These are phyloP conservation scores for Apantesis nais DNA, from an alignment of 2,888 invertebrate genomes.

Conservation along the genomic window DNA sequence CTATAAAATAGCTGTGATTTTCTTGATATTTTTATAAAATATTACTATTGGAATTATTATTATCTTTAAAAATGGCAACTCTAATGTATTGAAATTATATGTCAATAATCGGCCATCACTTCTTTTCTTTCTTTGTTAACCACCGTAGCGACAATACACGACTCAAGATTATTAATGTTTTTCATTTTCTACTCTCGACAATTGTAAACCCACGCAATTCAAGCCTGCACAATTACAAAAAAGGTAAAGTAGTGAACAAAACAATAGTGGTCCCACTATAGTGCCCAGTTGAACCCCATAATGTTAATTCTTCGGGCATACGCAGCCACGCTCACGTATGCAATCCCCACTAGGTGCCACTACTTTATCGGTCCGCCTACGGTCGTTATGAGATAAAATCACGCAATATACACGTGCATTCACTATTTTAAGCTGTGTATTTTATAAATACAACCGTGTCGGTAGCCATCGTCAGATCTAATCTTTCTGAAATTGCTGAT, in stretches of 20 bases:
- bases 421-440: constrained; percentile 14
- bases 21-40: not conserved
- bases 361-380: constrained; percentile 34
- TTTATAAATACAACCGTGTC: constrained; percentile 19
- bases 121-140: no score
- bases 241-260: constrained; percentile 20
- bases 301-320: constrained; percentile 23
- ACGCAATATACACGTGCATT: constrained; percentile 38
- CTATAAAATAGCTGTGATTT: not conserved
- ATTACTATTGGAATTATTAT: no score
- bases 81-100: no score
- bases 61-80: no score
- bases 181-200: no score
- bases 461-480: constrained; percentile 23
- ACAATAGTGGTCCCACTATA: constrained; percentile 24
- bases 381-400: constrained; percentile 28
- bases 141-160: no score
- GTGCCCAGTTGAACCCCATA: constrained; percentile 23
- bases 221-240: no score
- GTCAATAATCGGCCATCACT: no score
- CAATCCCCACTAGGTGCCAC: constrained; percentile 34
- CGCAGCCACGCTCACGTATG: constrained; percentile 44
- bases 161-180: no score
- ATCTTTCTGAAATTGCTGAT: constrained; percentile 3
- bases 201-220: no score